A percentile compares a stretch with the other conserved stretches of the same genome.
These are phyloP conservation scores for Pandion haliaetus DNA, from an alignment of 2,113 vertebrate species.

Conservation along the genomic window DNA sequence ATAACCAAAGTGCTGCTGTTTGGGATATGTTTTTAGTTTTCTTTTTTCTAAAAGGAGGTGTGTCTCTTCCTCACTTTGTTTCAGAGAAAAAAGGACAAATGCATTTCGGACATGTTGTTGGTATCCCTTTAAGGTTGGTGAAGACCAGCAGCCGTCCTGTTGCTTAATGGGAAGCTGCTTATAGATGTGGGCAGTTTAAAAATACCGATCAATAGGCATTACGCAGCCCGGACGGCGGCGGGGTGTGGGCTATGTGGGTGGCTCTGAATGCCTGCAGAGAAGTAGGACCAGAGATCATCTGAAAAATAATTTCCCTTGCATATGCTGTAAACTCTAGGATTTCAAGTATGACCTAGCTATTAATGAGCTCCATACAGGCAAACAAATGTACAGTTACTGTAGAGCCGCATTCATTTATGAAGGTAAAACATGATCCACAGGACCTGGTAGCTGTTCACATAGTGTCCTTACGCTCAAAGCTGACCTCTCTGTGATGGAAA, in stretches of 20 bases:
- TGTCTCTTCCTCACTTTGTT: neutral
- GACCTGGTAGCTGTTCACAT: neutral
- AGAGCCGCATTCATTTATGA: neutral
- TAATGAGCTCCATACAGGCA: slow-evolving; percentile 49
- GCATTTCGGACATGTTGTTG: neutral
- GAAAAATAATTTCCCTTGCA: slow-evolving; percentile 40
- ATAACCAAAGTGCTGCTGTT: neutral
- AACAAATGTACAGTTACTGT: neutral
- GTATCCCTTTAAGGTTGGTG: neutral
- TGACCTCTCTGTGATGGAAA: neutral
- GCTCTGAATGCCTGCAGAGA: neutral
- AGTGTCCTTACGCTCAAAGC: neutral
- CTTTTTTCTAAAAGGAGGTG: neutral
- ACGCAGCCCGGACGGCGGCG: fast-evolving
- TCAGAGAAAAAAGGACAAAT: neutral
- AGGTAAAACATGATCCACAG: neutral
- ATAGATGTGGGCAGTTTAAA: neutral
- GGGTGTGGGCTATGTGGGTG: slow-evolving; percentile 7
- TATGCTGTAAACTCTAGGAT: slow-evolving; percentile 3
- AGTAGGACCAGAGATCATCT: neutral
- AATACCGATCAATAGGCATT: fast-evolving
- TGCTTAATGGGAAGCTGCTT: neutral
- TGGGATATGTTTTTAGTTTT: neutral
- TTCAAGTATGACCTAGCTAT: slow-evolving; percentile 39
- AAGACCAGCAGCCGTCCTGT: neutral